These are phyloP conservation scores for Gallinago nigripennis DNA, from an alignment of 2,797 vertebrate species.

Conservation along the genomic window DNA sequence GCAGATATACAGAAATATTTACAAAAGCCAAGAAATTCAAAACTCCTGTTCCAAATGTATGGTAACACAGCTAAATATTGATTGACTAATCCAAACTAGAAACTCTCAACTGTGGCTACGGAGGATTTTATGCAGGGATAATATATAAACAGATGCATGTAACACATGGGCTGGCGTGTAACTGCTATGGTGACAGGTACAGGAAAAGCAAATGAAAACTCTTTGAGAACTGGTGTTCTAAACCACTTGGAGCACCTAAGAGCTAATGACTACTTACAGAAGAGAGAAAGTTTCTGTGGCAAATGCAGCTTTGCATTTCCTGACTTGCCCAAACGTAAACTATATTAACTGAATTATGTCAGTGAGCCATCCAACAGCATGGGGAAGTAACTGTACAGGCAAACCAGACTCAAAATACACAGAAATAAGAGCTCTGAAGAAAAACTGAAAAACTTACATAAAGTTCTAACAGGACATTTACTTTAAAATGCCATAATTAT, in stretches of 20 bases:
- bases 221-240: not conserved
- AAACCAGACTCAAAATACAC: not conserved
- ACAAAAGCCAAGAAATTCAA: not conserved
- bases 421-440: not conserved
- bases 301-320: not conserved
- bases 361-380: not conserved
- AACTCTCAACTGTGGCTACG: not conserved
- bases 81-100: not conserved
- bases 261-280: not conserved
- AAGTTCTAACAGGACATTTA: not conserved
- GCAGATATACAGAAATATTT: not conserved
- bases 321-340: slow-evolving; percentile 1
- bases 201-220: not conserved
- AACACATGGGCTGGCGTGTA: not conserved
- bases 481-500: not conserved
- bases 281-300: not conserved
- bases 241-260: not conserved
- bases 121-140: not conserved
- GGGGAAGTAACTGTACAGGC: not conserved
- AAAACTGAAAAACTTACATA: not conserved
- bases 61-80: not conserved
- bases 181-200: not conserved
- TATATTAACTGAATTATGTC: not conserved
- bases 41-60: not conserved
- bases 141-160: not conserved